Base-by-base conservation (phyloP, 2,113 vertebrate species). In the Neomonachus schauinslandi region DNA sequence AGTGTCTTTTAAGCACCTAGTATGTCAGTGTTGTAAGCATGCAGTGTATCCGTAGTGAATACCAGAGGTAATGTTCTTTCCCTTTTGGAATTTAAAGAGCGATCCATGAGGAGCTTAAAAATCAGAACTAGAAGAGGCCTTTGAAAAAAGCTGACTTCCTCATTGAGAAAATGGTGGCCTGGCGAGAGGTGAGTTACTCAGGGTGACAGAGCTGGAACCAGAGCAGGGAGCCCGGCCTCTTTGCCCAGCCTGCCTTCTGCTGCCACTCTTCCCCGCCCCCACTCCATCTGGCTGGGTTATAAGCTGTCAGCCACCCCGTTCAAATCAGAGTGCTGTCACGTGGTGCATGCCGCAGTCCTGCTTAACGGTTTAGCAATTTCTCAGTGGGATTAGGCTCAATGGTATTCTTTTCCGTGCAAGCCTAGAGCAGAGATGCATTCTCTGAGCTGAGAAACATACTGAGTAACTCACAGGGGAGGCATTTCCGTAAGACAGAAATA, bases 401-500 rank as follows among this genome's bases (percentile, higher is more conserved):
- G 0, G 26, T 63, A 26, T 77, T 67, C 49, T 87, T 92, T 95
- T 90, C 80, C 53, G 1, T 19, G 42, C 80, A 74, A 84, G 39
- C 59, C 76, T 36, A 59, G 36, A 65, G 85, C 90, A 11, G 67
- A 96, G 49, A 53, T 57, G 31, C 13, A 5, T 89, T 83, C 83
- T 96, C 55, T 65, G 36, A 79, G 72, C 82, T 7, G 33, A 84
- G 51, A 63, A 61, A 26, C 46, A 51, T 82, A 71, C 11, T 71
- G 82, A 96, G 72, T 63, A 96, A 95, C 26, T 97, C 82, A 28
- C 51, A 11, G 39, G 55, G 53, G n/a, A 84, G 82, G 51, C 28
- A 4, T 90, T 95, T 96, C 61, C 80, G 42, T 63, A 46, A 88
- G 96, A 93, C 72, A 95, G 81, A 97, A 95, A 96, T 80, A 81